phyloP scores from a whole-genome alignment of 2,888 invertebrate species.

The Ectropis crepuscularia region DNA sequence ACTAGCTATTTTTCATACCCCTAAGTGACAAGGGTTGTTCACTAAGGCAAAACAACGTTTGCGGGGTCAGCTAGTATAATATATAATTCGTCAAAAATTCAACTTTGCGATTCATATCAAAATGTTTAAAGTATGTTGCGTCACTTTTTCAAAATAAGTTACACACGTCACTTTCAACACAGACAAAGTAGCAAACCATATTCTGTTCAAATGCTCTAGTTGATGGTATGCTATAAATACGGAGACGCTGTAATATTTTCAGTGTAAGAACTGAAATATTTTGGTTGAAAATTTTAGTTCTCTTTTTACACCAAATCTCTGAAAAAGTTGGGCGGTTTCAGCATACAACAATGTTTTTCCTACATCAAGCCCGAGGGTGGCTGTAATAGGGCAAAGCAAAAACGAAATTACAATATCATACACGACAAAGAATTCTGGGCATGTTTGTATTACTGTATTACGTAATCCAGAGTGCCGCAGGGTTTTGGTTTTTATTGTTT shows the following conservation, averaged over 20 bases:
- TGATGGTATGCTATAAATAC: not conserved
- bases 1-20: no score
- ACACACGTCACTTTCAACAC: slow-evolving; percentile 11
- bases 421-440: slow-evolving; percentile 25
- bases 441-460: slow-evolving; percentile 29
- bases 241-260: not conserved
- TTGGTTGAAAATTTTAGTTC: not conserved
- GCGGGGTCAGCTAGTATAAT: no score
- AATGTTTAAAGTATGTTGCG: slow-evolving; percentile 6
- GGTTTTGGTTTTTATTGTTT: slow-evolving; percentile 15
- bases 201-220: not conserved
- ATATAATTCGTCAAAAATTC: not conserved
- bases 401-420: slow-evolving; percentile 31
- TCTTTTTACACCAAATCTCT: not conserved
- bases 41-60: no score
- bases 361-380: slow-evolving; percentile 8
- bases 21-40: no score
- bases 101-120: not conserved
- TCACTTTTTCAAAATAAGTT: slow-evolving; percentile 18
- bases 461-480: slow-evolving; percentile 25
- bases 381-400: slow-evolving; percentile 17
- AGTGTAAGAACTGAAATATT: not conserved
- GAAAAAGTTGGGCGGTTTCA: not conserved
- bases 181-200: slow-evolving; percentile 16
- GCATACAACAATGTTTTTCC: slow-evolving; percentile 17